phyloP scores from a whole-genome alignment of 2,888 invertebrate genomes.

The Limnephilus marmoratus region DNA sequence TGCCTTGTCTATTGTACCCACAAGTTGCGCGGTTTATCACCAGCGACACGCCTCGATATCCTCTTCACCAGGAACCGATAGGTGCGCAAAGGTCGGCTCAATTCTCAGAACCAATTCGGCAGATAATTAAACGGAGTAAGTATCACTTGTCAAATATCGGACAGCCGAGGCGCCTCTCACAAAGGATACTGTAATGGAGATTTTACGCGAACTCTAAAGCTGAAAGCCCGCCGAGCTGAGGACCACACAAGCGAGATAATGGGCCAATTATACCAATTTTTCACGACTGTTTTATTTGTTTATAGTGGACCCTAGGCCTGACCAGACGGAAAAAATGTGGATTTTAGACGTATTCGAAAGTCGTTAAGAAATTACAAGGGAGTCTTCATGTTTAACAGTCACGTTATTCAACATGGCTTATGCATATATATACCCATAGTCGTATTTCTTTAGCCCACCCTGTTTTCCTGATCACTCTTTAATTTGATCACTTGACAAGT shows the following conservation, averaged over 20 bases:
- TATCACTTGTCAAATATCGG: conserved; percentile 40
- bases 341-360: background rate
- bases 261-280: conserved; percentile 26
- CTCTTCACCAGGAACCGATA: background rate
- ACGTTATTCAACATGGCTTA: background rate
- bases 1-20: background rate
- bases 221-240: conserved; percentile 3
- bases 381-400: background rate
- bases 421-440: too few species aligned
- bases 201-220: background rate
- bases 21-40: background rate
- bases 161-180: conserved; percentile 25
- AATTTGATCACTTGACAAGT: too few species aligned
- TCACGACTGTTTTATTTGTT: conserved; percentile 35
- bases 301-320: background rate
- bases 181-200: conserved; percentile 20
- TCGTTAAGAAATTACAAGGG: background rate
- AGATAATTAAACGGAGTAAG: conserved; percentile 44
- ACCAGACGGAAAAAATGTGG: background rate
- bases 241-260: conserved; percentile 43
- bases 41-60: conserved; percentile 14
- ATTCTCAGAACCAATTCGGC: conserved; percentile 28
- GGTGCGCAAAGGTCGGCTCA: conserved; percentile 7
- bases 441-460: too few species aligned
- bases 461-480: too few species aligned